Evolutionary conservation across 2,888 invertebrate genomes (phyloP).

Genomic region (Zygogramma bicolorata): DNA sequence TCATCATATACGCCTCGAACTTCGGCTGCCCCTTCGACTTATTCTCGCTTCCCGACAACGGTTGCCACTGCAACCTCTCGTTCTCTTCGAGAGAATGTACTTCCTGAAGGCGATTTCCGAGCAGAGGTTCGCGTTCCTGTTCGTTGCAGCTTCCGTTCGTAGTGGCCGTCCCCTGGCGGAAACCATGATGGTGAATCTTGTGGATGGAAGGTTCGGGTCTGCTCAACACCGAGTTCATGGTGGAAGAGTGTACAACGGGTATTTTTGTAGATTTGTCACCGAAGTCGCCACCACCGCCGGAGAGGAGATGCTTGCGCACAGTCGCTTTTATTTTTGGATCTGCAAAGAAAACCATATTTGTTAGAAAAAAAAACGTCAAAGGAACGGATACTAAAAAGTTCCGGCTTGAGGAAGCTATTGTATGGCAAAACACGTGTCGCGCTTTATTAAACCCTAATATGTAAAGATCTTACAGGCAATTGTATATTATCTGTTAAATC

Average conservation of each 20-base stretch:
- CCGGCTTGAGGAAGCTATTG: no score
- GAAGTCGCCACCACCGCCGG: slow-evolving; percentile 65
- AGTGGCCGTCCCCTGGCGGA: slow-evolving; percentile 59
- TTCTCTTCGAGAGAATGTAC: slow-evolving; percentile 66
- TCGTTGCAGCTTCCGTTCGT: slow-evolving; percentile 70
- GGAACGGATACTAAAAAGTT: no score
- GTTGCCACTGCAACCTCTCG: slow-evolving; percentile 70
- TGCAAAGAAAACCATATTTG: slow-evolving; percentile 61
- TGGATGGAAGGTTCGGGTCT: slow-evolving; percentile 45
- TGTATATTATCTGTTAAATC: no score
- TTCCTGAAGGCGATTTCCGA: slow-evolving; percentile 53
- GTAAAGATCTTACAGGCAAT: no score
- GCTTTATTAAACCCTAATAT: no score
- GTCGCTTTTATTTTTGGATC: slow-evolving; percentile 90
- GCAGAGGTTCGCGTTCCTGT: slow-evolving; percentile 48
- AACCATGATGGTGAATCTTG: slow-evolving; percentile 28
- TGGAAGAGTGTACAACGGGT: slow-evolving; percentile 60
- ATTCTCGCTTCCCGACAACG: slow-evolving; percentile 64
- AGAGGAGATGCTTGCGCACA: slow-evolving; percentile 78
- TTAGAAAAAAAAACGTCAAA: no score
- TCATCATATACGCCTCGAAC: slow-evolving; percentile 98
- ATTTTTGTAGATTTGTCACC: slow-evolving; percentile 61
- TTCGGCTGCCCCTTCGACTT: slow-evolving; percentile 65
- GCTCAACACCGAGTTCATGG: slow-evolving; percentile 24
- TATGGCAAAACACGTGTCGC: no score